These are phyloP conservation scores for Rynchops niger DNA, from an alignment of 2,113 vertebrate species.

Conservation along the genomic window DNA sequence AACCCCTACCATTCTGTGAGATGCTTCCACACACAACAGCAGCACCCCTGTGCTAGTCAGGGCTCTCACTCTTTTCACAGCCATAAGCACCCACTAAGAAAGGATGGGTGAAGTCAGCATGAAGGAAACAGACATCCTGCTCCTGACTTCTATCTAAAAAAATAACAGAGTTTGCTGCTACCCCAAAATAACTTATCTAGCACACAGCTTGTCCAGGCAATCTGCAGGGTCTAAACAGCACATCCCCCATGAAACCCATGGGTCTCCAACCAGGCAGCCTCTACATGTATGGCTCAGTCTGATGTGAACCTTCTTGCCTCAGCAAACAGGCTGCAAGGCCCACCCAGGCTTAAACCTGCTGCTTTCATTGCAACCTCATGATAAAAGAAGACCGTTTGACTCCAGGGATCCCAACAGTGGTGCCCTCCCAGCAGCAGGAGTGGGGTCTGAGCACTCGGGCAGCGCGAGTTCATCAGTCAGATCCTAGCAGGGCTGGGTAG, in stretches of 20 bases:
- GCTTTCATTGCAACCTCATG: rapidly evolving
- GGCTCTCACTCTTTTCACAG: not conserved
- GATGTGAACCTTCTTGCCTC: not conserved
- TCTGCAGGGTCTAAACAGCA: rapidly evolving
- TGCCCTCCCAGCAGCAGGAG: not conserved
- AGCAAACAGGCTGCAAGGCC: not conserved
- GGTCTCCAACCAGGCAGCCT: not conserved
- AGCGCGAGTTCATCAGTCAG: not conserved
- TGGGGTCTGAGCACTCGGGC: rapidly evolving
- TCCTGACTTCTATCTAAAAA: not conserved
- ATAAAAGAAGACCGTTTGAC: not conserved
- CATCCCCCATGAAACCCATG: not conserved
- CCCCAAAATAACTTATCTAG: not conserved
- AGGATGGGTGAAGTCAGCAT: not conserved
- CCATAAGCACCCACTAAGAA: not conserved
- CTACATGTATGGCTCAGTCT: not conserved
- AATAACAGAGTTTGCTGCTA: not conserved
- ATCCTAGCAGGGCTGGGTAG: rapidly evolving
- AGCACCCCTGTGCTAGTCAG: not conserved
- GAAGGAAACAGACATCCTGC: not conserved
- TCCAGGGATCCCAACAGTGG: rapidly evolving
- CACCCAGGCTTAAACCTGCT: not conserved
- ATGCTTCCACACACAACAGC: not conserved
- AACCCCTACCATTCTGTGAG: too few species aligned
- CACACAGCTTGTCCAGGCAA: not conserved